Conservation (phyloP, 2,797 vertebrate species). For the Meriones psammophilus region DNA sequence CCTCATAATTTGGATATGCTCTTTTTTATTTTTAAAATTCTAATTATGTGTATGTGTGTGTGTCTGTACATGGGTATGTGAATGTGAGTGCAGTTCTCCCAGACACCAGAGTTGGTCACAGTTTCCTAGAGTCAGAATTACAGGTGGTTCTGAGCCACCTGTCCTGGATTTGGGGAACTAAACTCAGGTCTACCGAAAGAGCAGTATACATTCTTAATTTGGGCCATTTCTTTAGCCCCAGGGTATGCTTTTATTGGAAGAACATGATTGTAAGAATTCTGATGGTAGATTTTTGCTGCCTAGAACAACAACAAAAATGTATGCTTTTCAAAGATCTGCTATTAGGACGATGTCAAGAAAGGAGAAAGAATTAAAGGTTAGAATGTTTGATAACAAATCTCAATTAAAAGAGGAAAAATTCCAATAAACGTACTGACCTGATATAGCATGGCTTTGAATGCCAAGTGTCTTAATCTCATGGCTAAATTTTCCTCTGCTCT, state of each 20-base stretch:
- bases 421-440: conserved; percentile 60
- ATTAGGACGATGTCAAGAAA: conserved; percentile 51
- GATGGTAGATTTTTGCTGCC: not conserved
- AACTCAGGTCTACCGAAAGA: not conserved
- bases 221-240: not conserved
- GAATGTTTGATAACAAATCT: conserved; percentile 52
- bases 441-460: conserved; percentile 83
- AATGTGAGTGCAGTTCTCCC: not conserved
- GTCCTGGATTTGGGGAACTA: not conserved
- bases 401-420: conserved; percentile 53
- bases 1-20: not conserved
- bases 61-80: not conserved
- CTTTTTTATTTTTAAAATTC: not conserved
- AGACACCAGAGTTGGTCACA: not conserved
- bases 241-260: not conserved
- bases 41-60: not conserved
- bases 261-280: not conserved
- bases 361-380: conserved; percentile 34
- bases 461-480: conserved; percentile 71
- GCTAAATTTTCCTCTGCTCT: conserved; percentile 80
- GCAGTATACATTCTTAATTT: too few species aligned
- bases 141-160: not conserved
- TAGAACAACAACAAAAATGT: not conserved
- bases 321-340: not conserved
- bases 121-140: not conserved